These are phyloP conservation scores for Gymnarchus niloticus DNA, from an alignment of 2,113 vertebrate genomes.

Conservation along the genomic window DNA sequence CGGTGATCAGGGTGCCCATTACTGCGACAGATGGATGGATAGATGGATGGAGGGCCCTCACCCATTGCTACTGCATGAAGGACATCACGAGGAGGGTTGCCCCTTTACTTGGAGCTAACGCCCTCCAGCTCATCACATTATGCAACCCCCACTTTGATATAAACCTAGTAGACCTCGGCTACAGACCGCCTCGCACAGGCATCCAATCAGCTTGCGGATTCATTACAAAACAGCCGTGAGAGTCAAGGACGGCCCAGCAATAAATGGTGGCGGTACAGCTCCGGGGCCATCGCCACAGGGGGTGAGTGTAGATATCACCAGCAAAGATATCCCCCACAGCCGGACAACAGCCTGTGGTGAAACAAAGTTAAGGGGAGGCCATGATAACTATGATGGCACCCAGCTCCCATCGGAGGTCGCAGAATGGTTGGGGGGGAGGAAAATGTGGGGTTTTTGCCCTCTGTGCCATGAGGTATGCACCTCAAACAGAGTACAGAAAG, in stretches of 20 bases:
- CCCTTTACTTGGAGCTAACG: constrained; percentile 69
- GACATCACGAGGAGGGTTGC: constrained; percentile 68
- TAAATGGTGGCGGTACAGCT: constrained; percentile 74
- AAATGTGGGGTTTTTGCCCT: too few species aligned
- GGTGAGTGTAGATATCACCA: too few species aligned
- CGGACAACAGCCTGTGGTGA: too few species aligned
- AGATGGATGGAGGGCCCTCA: constrained; percentile 69
- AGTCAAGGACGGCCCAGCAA: constrained; percentile 75
- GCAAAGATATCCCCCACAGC: too few species aligned
- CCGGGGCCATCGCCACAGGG: constrained; percentile 61
- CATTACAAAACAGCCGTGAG: constrained; percentile 74
- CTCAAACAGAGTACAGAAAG: too few species aligned
- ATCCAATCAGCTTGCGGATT: constrained; percentile 74
- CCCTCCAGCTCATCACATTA: constrained; percentile 71
- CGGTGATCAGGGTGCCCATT: constrained; percentile 77
- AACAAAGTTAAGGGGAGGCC: constrained; percentile 63
- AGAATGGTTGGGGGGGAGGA: too few species aligned
- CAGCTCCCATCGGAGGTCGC: too few species aligned
- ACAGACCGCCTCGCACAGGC: constrained; percentile 66
- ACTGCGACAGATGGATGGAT: constrained; percentile 59
- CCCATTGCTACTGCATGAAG: constrained; percentile 66
- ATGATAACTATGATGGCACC: too few species aligned
- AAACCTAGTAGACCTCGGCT: constrained; percentile 52
- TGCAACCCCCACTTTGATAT: constrained; percentile 73
- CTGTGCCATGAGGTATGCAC: too few species aligned